Percentiles rank a stretch among this genome's conserved stretches.
Evolutionary conservation across 2,797 vertebrate species (phyloP).

Genomic region (Crax fasciolata): DNA sequence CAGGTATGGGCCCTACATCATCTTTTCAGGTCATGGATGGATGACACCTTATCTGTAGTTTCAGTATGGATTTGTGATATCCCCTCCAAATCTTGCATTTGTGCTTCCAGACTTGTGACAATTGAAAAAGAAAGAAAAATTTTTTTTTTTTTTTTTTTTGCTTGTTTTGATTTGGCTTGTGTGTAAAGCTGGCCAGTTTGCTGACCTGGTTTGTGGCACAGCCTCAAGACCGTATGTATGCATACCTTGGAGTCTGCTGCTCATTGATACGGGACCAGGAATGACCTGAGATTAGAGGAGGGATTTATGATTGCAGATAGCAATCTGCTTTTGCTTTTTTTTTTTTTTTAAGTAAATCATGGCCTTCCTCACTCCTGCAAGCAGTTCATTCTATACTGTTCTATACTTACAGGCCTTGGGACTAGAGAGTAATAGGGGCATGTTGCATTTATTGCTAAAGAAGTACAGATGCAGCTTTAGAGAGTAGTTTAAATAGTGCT

Average conservation of each 20-base stretch:
- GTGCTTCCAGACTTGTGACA: neutral
- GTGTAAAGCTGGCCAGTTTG: neutral
- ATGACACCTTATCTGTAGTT: fast-evolving
- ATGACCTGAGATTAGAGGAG: neutral
- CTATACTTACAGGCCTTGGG: neutral
- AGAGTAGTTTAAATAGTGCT: neutral
- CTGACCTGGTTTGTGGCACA: neutral
- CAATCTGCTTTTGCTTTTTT: neutral
- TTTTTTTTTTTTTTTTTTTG: neutral
- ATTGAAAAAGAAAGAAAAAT: neutral
- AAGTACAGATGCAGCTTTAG: neutral
- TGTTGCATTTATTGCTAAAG: neutral
- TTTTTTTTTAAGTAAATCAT: neutral
- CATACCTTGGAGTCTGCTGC: neutral
- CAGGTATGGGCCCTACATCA: fast-evolving
- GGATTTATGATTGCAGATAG: neutral
- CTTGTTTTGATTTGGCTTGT: neutral
- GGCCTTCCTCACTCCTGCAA: neutral
- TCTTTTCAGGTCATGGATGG: fast-evolving
- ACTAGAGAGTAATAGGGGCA: neutral
- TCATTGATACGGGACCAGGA: neutral
- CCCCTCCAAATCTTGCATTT: neutral
- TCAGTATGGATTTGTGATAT: fast-evolving
- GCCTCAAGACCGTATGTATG: neutral
- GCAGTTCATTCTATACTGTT: neutral